These are phyloP conservation scores for Clistopyga incitator DNA, from an alignment of 2,888 invertebrate genomes.

Conservation along the genomic window DNA sequence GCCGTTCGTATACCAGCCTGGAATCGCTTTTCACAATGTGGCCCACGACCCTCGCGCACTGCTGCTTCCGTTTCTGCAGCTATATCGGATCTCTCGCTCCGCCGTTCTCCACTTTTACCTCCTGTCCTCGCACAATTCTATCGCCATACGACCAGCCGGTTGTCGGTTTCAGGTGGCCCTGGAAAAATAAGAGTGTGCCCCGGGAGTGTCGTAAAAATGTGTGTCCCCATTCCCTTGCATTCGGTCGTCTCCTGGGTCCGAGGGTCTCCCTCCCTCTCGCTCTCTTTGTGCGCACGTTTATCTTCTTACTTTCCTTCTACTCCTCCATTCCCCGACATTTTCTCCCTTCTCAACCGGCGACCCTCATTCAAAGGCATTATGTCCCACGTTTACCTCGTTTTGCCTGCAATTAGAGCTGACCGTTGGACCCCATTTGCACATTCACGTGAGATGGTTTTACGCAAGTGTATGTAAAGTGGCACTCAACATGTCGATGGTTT, in stretches of 20 bases:
- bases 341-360: background rate
- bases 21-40: constrained; percentile 34
- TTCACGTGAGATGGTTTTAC: background rate
- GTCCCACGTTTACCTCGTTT: constrained; percentile 11
- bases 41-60: constrained; percentile 24
- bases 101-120: constrained; percentile 12
- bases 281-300: background rate
- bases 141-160: constrained; percentile 23
- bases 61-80: constrained; percentile 32
- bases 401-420: background rate
- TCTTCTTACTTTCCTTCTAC: constrained; percentile 22
- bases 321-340: constrained; percentile 3
- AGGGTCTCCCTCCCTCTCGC: background rate
- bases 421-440: background rate
- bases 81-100: constrained; percentile 9
- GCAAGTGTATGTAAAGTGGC: background rate
- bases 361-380: background rate
- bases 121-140: constrained; percentile 22
- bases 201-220: constrained; percentile 58
- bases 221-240: constrained; percentile 25
- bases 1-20: background rate
- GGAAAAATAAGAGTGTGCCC: constrained; percentile 59
- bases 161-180: constrained; percentile 64
- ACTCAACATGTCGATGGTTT: background rate
- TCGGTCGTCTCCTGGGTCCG: constrained; percentile 5